These are phyloP conservation scores for Tetrao urogallus DNA, from an alignment of 2,113 vertebrate species.

Conservation along the genomic window DNA sequence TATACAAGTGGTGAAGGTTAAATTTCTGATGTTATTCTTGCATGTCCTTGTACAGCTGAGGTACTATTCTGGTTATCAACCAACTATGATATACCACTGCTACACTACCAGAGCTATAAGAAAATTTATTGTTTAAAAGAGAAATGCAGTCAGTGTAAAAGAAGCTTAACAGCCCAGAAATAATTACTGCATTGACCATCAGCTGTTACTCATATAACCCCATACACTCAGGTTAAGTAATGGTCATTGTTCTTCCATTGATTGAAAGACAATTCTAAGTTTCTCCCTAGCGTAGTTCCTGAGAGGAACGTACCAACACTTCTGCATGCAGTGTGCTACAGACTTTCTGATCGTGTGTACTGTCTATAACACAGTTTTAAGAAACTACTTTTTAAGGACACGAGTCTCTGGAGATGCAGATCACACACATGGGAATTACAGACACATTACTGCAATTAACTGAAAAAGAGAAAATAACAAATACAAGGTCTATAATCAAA, in stretches of 20 bases:
- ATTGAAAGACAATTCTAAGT: background rate
- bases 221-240: background rate
- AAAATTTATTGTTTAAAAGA: background rate
- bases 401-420: background rate
- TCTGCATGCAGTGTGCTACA: background rate
- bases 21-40: background rate
- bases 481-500: background rate
- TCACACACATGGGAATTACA: background rate
- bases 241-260: background rate
- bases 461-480: background rate
- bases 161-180: background rate
- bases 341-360: background rate
- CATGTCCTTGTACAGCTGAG: background rate
- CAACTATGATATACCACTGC: background rate
- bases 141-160: background rate
- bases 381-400: background rate
- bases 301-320: background rate
- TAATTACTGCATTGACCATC: background rate
- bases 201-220: background rate
- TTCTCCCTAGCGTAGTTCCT: background rate
- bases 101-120: background rate
- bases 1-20: background rate
- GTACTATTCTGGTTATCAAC: background rate
- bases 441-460: background rate
- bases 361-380: background rate